Conservation (phyloP, 2,888 invertebrate species). For the Tinea pellionella region DNA sequence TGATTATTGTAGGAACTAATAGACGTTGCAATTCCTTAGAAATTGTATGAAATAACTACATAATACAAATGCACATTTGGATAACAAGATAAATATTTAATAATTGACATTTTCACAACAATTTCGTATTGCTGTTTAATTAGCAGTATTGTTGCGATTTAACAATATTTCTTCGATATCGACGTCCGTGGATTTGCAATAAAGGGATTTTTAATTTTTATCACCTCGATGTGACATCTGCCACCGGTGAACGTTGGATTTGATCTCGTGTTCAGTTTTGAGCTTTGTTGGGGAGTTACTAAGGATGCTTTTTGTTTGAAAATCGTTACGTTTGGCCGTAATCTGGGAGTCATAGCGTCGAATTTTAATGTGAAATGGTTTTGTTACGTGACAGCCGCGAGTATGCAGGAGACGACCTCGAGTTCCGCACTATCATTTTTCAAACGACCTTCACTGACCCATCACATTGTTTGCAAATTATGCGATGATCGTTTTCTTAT, state of each 20-base stretch:
- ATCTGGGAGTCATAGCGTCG: slow-evolving; percentile 6
- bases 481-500: background rate
- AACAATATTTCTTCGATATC: slow-evolving; percentile 33
- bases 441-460: slow-evolving; percentile 36
- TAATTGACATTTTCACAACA: background rate
- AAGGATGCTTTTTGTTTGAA: slow-evolving; percentile 30
- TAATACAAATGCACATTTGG: no score
- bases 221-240: slow-evolving; percentile 42
- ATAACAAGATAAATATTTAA: background rate
- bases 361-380: slow-evolving; percentile 57
- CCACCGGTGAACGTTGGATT: slow-evolving; percentile 22
- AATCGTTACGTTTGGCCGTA: slow-evolving; percentile 6
- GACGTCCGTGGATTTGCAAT: slow-evolving; percentile 21
- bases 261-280: slow-evolving; percentile 22
- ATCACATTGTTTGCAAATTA: slow-evolving; percentile 11
- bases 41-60: no score
- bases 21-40: background rate
- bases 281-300: slow-evolving; percentile 25
- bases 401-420: slow-evolving; percentile 22
- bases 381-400: slow-evolving; percentile 32
- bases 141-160: slow-evolving; percentile 39
- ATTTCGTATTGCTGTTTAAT: slow-evolving; percentile 38
- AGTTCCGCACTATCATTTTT: slow-evolving; percentile 46
- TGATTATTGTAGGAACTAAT: background rate
- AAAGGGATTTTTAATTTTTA: slow-evolving; percentile 36